Conservation (phyloP, 2,888 invertebrate genomes). For the Cephus sareptanus region DNA sequence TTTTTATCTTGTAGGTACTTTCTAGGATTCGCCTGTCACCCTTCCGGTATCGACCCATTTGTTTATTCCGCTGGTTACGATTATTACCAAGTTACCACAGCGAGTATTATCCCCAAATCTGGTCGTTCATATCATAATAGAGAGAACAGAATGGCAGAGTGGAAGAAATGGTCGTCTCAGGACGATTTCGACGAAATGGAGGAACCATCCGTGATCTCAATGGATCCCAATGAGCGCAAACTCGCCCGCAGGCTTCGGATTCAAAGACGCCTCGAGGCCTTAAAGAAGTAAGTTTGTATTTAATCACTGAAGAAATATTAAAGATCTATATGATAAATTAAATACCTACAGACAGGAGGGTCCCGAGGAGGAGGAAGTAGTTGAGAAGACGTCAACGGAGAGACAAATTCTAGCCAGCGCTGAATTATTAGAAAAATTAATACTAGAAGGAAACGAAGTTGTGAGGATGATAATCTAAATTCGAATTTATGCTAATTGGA, state of each 20-base stretch:
- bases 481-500: background rate
- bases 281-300: constrained; percentile 64
- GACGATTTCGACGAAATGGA: constrained; percentile 63
- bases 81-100: background rate
- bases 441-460: constrained; percentile 77
- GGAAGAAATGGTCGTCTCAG: constrained; percentile 42
- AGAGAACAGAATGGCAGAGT: background rate
- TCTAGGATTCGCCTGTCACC: background rate
- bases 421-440: constrained; percentile 73
- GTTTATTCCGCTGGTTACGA: background rate
- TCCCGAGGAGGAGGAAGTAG: constrained; percentile 55
- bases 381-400: constrained; percentile 72
- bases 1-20: background rate
- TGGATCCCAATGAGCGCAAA: constrained; percentile 77
- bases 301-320: background rate
- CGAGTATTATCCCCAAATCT: background rate
- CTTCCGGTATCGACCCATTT: background rate
- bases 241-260: constrained; percentile 77
- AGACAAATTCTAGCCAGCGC: constrained; percentile 74
- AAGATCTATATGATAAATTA: background rate
- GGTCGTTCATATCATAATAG: background rate
- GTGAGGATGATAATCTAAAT: constrained; percentile 63
- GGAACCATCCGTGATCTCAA: constrained; percentile 73
- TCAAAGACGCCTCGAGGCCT: constrained; percentile 72
- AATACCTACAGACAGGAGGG: constrained; percentile 37